Conservation (phyloP, 2,797 vertebrate species). For the Argyrosomus regius region DNA sequence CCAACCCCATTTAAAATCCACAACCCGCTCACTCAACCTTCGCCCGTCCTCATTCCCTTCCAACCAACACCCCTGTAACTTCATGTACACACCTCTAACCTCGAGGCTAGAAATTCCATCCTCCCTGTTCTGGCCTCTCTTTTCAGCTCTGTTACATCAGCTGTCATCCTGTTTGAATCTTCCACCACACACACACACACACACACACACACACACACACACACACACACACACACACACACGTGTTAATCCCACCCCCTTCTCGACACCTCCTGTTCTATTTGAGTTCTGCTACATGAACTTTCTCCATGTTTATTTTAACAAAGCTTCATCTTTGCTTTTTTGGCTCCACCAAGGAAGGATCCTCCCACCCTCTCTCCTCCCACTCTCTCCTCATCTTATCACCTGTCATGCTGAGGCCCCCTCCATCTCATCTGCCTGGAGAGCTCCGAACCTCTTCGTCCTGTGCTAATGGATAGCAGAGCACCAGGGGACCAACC, state of each 20-base stretch:
- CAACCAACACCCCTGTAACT: conserved; percentile 18
- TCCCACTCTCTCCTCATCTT: conserved; percentile 30
- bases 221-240: conserved; percentile 7
- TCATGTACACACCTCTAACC: conserved; percentile 63
- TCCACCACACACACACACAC: conserved; percentile 33
- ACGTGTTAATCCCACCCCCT: conserved; percentile 38
- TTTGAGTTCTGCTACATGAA: conserved; percentile 9
- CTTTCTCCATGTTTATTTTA: conserved; percentile 15
- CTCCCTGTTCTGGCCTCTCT: conserved; percentile 25
- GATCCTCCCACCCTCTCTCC: conserved; percentile 1
- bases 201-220: conserved; percentile 20
- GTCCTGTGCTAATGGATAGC: conserved; percentile 57
- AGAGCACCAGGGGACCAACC: conserved; percentile 53
- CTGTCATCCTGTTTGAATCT: conserved; percentile 54
- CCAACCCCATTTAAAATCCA: conserved; percentile 53
- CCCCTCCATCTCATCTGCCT: conserved; percentile 32
- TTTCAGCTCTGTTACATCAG: conserved; percentile 53
- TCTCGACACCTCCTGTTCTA: background rate
- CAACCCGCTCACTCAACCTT: conserved; percentile 49
- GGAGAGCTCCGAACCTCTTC: conserved; percentile 32
- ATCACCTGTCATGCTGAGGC: conserved; percentile 36
- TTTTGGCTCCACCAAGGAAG: conserved; percentile 3
- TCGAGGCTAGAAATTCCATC: conserved; percentile 54
- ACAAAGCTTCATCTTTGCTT: background rate
- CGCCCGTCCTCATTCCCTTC: conserved; percentile 20